Evolutionary conservation across 2,113 vertebrate genomes (phyloP).

Genomic region (Chamaetylas fuelleborni): DNA sequence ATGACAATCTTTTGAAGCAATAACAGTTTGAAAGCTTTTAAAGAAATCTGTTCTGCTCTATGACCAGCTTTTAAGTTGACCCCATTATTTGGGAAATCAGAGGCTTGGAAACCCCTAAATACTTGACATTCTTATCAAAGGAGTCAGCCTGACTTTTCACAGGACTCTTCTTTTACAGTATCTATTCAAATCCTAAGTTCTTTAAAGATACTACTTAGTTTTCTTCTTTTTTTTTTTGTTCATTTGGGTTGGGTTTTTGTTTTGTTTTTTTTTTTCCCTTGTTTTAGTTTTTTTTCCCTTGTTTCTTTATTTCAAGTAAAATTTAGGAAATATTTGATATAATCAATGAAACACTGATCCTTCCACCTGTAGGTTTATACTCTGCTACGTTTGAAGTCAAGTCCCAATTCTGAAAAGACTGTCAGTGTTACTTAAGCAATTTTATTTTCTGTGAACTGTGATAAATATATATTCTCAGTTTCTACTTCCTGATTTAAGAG

Average conservation of each 20-base stretch:
- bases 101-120: constrained; percentile 59
- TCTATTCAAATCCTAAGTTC: constrained; percentile 10
- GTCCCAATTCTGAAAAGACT: not conserved
- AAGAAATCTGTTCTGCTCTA: constrained; percentile 73
- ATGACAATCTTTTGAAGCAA: constrained; percentile 72
- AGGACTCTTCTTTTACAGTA: constrained; percentile 42
- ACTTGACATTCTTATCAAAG: constrained; percentile 64
- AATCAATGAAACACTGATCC: not conserved
- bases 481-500: not conserved
- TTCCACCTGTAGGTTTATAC: not conserved
- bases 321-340: not conserved
- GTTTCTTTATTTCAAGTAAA: not conserved
- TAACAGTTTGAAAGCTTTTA: constrained; percentile 73
- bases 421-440: rapidly evolving
- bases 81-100: constrained; percentile 62
- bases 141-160: constrained; percentile 54
- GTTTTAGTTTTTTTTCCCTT: not conserved
- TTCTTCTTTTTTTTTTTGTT: not conserved
- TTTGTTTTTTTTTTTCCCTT: not conserved
- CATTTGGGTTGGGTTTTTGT: not conserved
- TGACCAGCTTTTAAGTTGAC: constrained; percentile 63
- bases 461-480: not conserved
- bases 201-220: not conserved
- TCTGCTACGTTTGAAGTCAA: not conserved
- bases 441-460: not conserved